Evolutionary conservation across 2,113 vertebrate genomes (phyloP), one percentile per base, ranked within the genome.

Genomic region (Megaceryle maxima): DNA sequence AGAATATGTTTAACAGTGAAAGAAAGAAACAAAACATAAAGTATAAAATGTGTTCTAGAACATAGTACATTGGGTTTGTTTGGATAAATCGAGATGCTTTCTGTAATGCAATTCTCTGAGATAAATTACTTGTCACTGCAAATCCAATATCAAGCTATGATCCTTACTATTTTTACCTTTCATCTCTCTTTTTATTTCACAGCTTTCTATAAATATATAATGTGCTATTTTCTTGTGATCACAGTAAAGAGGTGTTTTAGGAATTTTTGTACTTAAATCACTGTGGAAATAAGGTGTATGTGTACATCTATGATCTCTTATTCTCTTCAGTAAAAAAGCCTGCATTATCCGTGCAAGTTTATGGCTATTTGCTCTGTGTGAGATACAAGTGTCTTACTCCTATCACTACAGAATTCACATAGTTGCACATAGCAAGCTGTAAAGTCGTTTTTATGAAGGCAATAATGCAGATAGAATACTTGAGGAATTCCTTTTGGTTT

Each of bases 401-500:
- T 83, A 93, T 46, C 48, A 60, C 66, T 56, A 20, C 72, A 91
- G 97, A 96, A 94, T 92, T 93, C 62, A 73, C 83, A 53, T 72
- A 91, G 66, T 96, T 95, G 68, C 77, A 96, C 73, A 93, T 56
- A 94, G 73, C 24, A 69, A 90, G 74, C 94, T 81, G 64, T 94
- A 96, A 96, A 93, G 84, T 85, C 78, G 70, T 53, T 90, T 96
- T 97, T 96, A 96, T 95, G 89, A 95, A 97, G 82, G 88, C 80
- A 96, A 96, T 97, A 96, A 95, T 89, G 77, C 69, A 96, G 87
- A 95, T 96, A 96, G 95, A 95, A 98, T 97, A 94, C 96, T 97
- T 97, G 91, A 98, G 91, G 96, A 98, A 98, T 98, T 98, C 97
- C 96, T 98, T 98, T 97, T 97, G 66, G 95, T 91, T 97, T 96